Base-by-base conservation (phyloP, 1,140 invertebrate genomes). In the Drosophila pseudoobscura region DNA sequence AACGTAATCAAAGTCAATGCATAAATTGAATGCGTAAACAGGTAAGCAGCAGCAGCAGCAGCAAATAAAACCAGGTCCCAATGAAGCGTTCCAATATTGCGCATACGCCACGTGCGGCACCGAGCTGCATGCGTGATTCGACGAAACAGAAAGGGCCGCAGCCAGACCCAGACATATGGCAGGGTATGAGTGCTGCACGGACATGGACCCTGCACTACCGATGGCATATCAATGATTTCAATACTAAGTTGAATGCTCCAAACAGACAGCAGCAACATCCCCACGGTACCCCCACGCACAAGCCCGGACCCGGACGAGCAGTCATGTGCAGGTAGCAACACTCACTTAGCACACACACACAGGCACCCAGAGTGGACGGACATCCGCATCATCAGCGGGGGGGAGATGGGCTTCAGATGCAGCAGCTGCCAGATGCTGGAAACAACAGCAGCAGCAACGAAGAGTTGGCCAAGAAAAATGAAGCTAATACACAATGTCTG, bases 171-270 rank as follows among this genome's bases (percentile, higher is more conserved):
- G 31, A 9, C 8, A 31, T 31, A 31, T 31, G 31, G 8, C 35
- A 39, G 11, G 11, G 35, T 39, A 11, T 35, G 35, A 4, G 35
- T 45, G 61, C 24, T 26, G 59, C 49, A 24, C 24, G 64, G 46
- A 41, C 31, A 31, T 3, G 31, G 8, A 26, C 63, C 26, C 29
- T 8, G 45, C 44, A 47, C 39, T 58, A 62, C 75, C 54, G 44
- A 11, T 63, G 77, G 64, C 77, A 80, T 58, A 72, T 76, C 69
- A 69, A 82, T 87, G 78, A 80, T 87, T 80, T 61, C 54, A 60
- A 46, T 50, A 62, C 61, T 71, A 63, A 57, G 51, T 57, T 68
- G 35, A 41, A 26, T 24, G 11, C 65, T 13, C 49, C 20, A 24
- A 41, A n/a, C 49, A 69, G 56, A 11, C 35, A 39, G 4, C 35